Evolutionary conservation across 2,888 invertebrate genomes (phyloP), one percentile per base, ranked within the genome.

Genomic region (Listrodromus nycthemerus): DNA sequence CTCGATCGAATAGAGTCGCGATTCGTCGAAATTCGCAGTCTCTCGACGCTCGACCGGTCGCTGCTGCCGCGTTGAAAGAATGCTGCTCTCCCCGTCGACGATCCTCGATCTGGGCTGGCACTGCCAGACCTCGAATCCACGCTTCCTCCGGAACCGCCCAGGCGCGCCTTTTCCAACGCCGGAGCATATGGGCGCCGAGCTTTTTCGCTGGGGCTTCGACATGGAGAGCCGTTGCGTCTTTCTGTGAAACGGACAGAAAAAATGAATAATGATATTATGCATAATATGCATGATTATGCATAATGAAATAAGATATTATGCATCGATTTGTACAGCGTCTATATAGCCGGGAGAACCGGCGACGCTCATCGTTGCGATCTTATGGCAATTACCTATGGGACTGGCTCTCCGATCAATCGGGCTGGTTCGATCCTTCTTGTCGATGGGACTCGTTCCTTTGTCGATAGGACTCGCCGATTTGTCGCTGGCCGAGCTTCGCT

Each of bases 401-500:
- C 91, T 91, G 48, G 88, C 87, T 77, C 90, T 83, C 67, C 88
- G 86, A 61, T 91, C 91, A 45, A 91, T 87, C 6, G 91, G 89
- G 67, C 90, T 90, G 1, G 87, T 85, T 58, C 87, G 89, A 16
- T 92, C 92, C 71, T 91, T 92, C 74, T 90, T 91, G 48, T 92
- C 93, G 50, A 92, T 85, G 0, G 93, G 93, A 65, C 93, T 93
- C 61, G 89, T 89, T 63, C 92, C 89, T 65, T 93, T 93, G 21
- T 95, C 94, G 85, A 95, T 95, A 91, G 93, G 84, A 92, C 94
- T 91, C 92, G 94, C 90, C 92, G 95, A 87, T 85, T 93, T 92
- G 83, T 92, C 92, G 75, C 92, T 93, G 33, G 92, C 91, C 55
- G 92, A 91, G 75, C 93, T 93, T 19, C 91, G 89, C 84, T 92